A percentile compares a stretch with the other conserved stretches of the same genome.
Conservation (phyloP, 2,797 vertebrate species). For the Danio kyathit region DNA sequence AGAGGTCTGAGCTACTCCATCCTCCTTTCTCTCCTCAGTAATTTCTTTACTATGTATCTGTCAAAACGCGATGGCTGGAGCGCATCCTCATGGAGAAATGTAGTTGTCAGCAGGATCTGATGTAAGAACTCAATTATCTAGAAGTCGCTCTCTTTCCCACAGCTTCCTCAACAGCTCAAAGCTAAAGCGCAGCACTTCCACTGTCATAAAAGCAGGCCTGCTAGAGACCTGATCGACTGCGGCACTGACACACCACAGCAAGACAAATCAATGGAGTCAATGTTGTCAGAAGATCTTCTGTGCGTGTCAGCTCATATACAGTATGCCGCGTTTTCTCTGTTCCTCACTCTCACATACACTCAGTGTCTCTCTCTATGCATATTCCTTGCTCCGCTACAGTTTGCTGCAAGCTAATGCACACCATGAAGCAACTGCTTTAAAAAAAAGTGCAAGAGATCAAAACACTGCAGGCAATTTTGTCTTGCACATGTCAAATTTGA, state of each 20-base stretch:
- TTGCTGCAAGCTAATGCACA: constrained; percentile 41
- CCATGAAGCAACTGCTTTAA: not conserved
- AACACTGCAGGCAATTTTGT: no score
- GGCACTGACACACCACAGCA: constrained; percentile 71
- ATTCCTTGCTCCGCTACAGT: not conserved
- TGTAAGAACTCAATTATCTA: constrained; percentile 72
- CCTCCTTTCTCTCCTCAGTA: not conserved
- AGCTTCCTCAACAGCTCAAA: constrained; percentile 52
- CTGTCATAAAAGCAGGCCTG: constrained; percentile 73
- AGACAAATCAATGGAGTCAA: constrained; percentile 71
- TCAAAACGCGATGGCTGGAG: not conserved
- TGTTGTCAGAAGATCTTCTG: constrained; percentile 62
- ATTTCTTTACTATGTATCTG: constrained; percentile 9
- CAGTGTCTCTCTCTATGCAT: constrained; percentile 1
- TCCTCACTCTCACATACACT: not conserved
- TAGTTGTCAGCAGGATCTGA: constrained; percentile 64
- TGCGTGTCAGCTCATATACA: not conserved
- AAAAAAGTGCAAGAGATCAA: not conserved
- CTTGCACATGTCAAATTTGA: no score
- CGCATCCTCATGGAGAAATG: constrained; percentile 24
- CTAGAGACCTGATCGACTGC: constrained; percentile 73
- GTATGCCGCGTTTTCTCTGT: not conserved
- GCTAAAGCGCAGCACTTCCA: constrained; percentile 62
- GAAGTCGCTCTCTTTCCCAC: constrained; percentile 40
- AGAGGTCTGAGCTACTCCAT: not conserved